Evolutionary conservation across 2,888 invertebrate species (phyloP), one percentile per base, ranked within the genome.

Genomic region (Heliconius aoede): DNA sequence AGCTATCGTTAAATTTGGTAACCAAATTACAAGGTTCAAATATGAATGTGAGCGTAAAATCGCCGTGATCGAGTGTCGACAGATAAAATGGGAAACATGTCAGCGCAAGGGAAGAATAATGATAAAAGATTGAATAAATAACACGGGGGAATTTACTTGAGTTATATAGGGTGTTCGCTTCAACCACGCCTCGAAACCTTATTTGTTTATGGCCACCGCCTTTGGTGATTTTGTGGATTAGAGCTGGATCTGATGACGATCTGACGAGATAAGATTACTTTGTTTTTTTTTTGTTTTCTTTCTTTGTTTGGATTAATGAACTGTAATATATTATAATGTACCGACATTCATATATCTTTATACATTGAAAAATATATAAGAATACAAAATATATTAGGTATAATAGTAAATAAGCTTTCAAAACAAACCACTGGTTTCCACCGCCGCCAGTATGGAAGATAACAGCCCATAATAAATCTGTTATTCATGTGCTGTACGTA

Each of bases 1-100:
- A 15, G 26, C 4, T 8, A 26, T 26, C 8, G 26, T 51, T 28
- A 64, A 46, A 36, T 18, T 32, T 32, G 26, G n/a, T 69, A 30
- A 30, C 7, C 4, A 26, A 68, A 51, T 51, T 30, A 40, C 40
- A 69, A 55, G 58, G 24, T 71, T 71, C 24, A 55, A 58, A 71
- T 71, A 32, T 71, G 58, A 86, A 84, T 85, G 87, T 88, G 86
- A 86, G 84, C 84, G 86, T 85, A 87, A 90, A 90, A 90, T 89
- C 89, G 85, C 87, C 85, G 85, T 89, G 87, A 90, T 90, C 86
- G 87, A 89, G 86, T 72, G 77, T 65, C 55, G 55, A 58, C 65
- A 64, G 60, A 71, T 62, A 58, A 28, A 74, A 67, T 68, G 65
- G 65, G 65, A 32, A 71, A 58, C 58, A n/a, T 76, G 72, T 71